Conservation (phyloP, 2,113 vertebrate species). For the Nyctereutes procyonoides region DNA sequence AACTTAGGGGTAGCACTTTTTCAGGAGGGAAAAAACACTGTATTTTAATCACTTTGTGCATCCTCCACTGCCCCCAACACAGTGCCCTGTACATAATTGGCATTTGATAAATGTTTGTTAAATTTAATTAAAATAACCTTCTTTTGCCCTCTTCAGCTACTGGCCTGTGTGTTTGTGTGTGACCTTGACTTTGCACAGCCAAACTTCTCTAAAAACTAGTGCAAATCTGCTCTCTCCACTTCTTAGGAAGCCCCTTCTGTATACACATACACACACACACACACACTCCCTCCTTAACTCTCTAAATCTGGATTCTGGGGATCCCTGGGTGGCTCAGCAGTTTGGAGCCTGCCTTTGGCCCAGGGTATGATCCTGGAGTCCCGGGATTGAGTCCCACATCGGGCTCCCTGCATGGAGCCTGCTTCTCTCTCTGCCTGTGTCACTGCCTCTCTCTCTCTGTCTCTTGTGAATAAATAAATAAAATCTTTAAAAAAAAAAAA, state of each 20-base stretch:
- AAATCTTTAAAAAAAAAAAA: too few species aligned
- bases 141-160: background rate
- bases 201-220: background rate
- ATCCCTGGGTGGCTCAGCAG: too few species aligned
- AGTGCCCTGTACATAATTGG: background rate
- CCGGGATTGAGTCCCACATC: too few species aligned
- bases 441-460: too few species aligned
- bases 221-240: background rate
- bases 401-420: too few species aligned
- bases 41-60: background rate
- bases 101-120: constrained; percentile 10
- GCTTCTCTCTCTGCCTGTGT: too few species aligned
- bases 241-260: rapidly evolving
- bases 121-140: constrained; percentile 58
- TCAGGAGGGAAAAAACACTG: background rate
- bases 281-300: background rate
- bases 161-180: background rate
- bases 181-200: background rate
- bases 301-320: background rate
- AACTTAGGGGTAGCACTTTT: background rate
- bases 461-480: too few species aligned
- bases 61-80: background rate
- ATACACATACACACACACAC: rapidly evolving
- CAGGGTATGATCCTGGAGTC: too few species aligned
- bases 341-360: too few species aligned